These are phyloP conservation scores for Propithecus deckenii DNA, from an alignment of 2,797 vertebrate genomes.

Conservation along the genomic window DNA sequence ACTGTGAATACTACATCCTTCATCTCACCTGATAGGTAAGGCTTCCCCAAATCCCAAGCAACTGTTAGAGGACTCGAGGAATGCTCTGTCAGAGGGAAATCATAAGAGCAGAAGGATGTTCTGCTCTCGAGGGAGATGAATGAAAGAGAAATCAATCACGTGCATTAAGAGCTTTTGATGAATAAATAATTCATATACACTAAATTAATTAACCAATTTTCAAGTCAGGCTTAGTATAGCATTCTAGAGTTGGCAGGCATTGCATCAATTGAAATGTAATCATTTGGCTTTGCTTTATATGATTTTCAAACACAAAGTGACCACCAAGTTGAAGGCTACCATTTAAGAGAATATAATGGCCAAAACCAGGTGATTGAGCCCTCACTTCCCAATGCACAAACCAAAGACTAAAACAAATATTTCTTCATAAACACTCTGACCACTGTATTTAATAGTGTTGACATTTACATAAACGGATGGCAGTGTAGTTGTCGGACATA, in stretches of 20 bases:
- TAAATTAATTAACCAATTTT: constrained; percentile 86
- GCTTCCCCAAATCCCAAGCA: constrained; percentile 70
- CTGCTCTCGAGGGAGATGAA: constrained; percentile 74
- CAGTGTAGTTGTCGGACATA: constrained; percentile 93
- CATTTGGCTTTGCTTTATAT: constrained; percentile 57
- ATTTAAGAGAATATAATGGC: constrained; percentile 14
- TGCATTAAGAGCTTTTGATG: constrained; percentile 87
- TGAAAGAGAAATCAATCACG: constrained; percentile 83
- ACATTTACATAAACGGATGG: constrained; percentile 94
- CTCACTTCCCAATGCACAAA: constrained; percentile 20
- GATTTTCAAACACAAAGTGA: constrained; percentile 69
- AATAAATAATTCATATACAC: constrained; percentile 89
- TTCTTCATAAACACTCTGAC: constrained; percentile 81
- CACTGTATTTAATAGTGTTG: constrained; percentile 88
- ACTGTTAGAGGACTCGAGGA: constrained; percentile 53
- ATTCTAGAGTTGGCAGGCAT: constrained; percentile 45
- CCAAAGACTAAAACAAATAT: constrained; percentile 73
- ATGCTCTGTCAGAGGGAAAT: constrained; percentile 70
- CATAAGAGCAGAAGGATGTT: constrained; percentile 67
- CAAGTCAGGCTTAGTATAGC: constrained; percentile 61
- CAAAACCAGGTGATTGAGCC: constrained; percentile 55
- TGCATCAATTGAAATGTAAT: neutral
- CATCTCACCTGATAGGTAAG: constrained; percentile 61
- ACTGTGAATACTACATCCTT: constrained; percentile 41
- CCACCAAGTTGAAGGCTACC: constrained; percentile 45